Evolutionary conservation across 2,888 invertebrate species (phyloP), one percentile per base, ranked within the genome.

Genomic region (Dorcus parallelipipedus): DNA sequence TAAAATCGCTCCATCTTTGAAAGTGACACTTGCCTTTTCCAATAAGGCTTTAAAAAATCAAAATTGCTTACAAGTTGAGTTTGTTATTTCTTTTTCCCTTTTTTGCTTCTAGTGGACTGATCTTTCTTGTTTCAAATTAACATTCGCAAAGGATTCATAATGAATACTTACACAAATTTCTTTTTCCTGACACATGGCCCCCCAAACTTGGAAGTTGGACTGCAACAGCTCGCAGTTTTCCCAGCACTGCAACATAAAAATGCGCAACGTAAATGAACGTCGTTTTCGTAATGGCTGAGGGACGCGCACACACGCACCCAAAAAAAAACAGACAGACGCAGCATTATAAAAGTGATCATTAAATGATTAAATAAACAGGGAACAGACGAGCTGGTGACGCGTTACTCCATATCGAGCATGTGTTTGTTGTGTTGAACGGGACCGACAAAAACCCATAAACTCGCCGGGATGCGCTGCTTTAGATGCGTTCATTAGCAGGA

Each of bases 141-240:
- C 26, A 33, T 33, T 4, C 6, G 26, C 5, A 33, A 26, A 26
- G 26, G 5, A 26, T 26, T 26, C 5, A 26, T 26, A 5, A 33
- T 33, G 26, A 33, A 69, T 74, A 88, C 88, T 87, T 83, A 88
- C 88, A 76, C 88, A 88, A 76, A 87, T 86, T 73, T 86, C 86
- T 72, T 84, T 85, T 69, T 87, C 86, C 68, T 86, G 83, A 75
- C 88, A 88, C 75, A 87, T 86, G 62, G 86, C 84, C 50, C 87
- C 87, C 88, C 88, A 88, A 43, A 87, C 83, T 79, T 85, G 84
- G 76, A 86, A 88, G 78, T 88, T 87, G 48, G 86, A 86, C 76
- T 88, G 87, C 63, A 88, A 83, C 67, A 87, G 81, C 75, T 87
- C 87, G 80, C 88, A 88, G 75, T 87, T 88, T 79, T 88, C 87